Base-by-base conservation (phyloP, 2,888 invertebrate species). In the Calephelis perditalis region DNA sequence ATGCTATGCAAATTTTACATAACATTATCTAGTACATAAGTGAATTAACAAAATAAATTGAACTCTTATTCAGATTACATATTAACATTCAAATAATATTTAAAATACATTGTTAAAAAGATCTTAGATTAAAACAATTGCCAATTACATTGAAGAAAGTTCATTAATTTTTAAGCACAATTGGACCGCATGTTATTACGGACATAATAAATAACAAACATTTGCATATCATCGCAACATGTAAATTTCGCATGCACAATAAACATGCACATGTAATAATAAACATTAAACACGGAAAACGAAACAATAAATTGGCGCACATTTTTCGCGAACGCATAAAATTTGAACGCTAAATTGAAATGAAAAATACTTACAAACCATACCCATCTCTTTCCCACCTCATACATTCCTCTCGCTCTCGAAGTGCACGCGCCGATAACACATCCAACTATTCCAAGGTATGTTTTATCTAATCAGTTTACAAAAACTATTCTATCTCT, bases 251-350 rank as follows among this genome's bases (percentile, higher is more conserved):
- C 62, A 67, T 64, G 63, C 63, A 64, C n/a, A 54, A 54, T 65
- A 61, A 61, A 58, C 60, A 59, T 63, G 63, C 60, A 65, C 63
- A 46, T 49, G 62, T 58, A 47, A 49, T 58, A 47, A 58, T 58
- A 40, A 37, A 11, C 37, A 60, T 56, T 45, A 56, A 56, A 60
- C 55, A 60, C 60, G 81, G 82, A 82, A 84, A 82, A 78, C 76
- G 74, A 76, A 77, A 77, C 80, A 74, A 88, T 86, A 85, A 86
- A 86, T 85, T 83, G 73, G 75, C 73, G 74, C 77, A 81, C 83
- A 84, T 87, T 88, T 88, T 88, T 86, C 85, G 76, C 83, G 80
- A 86, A 88, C 87, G 86, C 86, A 87, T 86, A 85, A 86, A 85
- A 86, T 84, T 79, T 73, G 70, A 81, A 85, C 84, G 84, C 77